Evolutionary conservation across 2,888 invertebrate genomes (phyloP), one percentile per base, ranked within the genome.

Genomic region (Autographa pulchrina): DNA sequence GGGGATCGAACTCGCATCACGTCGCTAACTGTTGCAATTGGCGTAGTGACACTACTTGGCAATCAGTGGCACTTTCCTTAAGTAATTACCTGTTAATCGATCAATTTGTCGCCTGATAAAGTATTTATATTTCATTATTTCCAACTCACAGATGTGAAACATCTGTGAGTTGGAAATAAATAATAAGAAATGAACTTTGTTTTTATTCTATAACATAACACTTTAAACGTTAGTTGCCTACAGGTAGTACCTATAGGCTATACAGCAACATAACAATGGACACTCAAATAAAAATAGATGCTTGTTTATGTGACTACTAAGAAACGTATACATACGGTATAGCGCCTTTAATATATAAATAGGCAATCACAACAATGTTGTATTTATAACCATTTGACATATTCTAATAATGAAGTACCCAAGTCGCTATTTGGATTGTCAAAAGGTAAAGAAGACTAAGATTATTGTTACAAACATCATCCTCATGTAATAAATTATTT

Each of bases 331-430:
- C 35, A n/a, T 56, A 20, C 25, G 13, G 18, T 61, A 63, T 59
- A 74, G 69, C 82, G 77, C 80, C 74, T 82, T 48, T 31, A 59
- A 59, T 56, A 68, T 67, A 54, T 20, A 73, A 70, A 77, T 43
- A 2, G 61, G 73, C 82, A 81, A 81, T 70, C 35, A 9, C 43
- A 65, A 63, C 65, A 66, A 35, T 63, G 59, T 64, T 41, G 70
- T 58, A 31, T 48, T 59, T 38, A 7, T 54, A 56, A 56, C 25
- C 1, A 6, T 7, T 48, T 48, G n/a, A 48, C n/a, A 48, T 48
- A n/a, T 48, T 48, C n/a, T 0, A n/a, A 48, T 48, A n/a, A n/a
- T n/a, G 8, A 13, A 6, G n/a, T n/a, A n/a, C 6, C 48, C n/a
- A n/a, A n/a, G 6, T 48, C n/a, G 4, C 0, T 48, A n/a, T 16